phyloP scores from a whole-genome alignment of 1,140 invertebrate species.

The Trichonephila clavata region DNA sequence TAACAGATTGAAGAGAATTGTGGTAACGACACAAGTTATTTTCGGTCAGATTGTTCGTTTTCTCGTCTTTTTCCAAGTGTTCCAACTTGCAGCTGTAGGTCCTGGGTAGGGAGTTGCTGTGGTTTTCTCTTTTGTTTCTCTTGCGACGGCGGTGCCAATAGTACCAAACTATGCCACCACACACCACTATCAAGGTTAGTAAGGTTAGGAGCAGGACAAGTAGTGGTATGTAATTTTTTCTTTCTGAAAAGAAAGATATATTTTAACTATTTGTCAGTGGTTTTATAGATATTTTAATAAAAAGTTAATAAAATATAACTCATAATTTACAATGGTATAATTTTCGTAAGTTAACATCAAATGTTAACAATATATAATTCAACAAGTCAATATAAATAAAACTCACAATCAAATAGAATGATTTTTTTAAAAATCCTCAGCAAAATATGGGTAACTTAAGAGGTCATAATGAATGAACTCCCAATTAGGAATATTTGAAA shows the following conservation, averaged over 20 bases:
- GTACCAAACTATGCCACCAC: constrained; percentile 80
- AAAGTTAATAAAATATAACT: too few species aligned
- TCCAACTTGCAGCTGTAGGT: constrained; percentile 74
- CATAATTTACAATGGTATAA: too few species aligned
- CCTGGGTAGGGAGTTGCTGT: constrained; percentile 25
- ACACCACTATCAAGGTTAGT: constrained; percentile 82
- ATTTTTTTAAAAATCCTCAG: too few species aligned
- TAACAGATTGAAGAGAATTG: constrained; percentile 77
- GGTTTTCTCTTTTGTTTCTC: background rate
- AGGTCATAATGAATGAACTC: too few species aligned
- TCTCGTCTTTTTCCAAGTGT: constrained; percentile 83
- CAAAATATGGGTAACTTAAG: too few species aligned
- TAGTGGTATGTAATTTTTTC: constrained; percentile 79
- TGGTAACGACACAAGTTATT: constrained; percentile 88
- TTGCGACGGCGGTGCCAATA: constrained; percentile 78
- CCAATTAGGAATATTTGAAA: too few species aligned
- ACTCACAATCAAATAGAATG: too few species aligned
- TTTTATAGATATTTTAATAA: too few species aligned
- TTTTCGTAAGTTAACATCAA: too few species aligned
- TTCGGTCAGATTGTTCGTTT: constrained; percentile 93
- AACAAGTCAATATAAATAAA: too few species aligned
- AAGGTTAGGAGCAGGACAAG: constrained; percentile 83
- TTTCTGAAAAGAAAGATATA: constrained; percentile 73
- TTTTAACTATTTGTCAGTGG: too few species aligned
- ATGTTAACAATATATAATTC: too few species aligned